phyloP scores from a whole-genome alignment of 2,888 invertebrate species.

The Oscheius myriophilus region DNA sequence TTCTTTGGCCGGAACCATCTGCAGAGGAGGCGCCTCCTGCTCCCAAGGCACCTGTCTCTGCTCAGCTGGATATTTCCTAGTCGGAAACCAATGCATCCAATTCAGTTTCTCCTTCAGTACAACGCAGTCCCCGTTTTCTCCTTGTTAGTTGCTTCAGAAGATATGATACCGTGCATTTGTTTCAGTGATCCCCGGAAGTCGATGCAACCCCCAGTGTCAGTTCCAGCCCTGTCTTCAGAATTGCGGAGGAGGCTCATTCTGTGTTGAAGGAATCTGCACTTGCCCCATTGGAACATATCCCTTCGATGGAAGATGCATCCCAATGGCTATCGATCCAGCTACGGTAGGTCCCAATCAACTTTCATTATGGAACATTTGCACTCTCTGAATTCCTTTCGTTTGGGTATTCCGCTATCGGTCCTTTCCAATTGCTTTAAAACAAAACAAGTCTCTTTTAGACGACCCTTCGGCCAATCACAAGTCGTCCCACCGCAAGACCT shows the following conservation, averaged over 20 bases:
- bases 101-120: slow-evolving; percentile 35
- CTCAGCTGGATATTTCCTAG: slow-evolving; percentile 32
- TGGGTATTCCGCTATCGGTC: too few relatives aligned
- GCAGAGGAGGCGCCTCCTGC: slow-evolving; percentile 49
- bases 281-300: slow-evolving; percentile 56
- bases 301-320: slow-evolving; percentile 36
- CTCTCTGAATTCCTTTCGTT: not conserved
- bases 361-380: not conserved
- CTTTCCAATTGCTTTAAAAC: not conserved
- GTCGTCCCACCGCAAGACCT: slow-evolving; percentile 54
- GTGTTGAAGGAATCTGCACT: slow-evolving; percentile 59
- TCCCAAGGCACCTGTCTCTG: slow-evolving; percentile 42
- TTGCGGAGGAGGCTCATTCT: slow-evolving; percentile 61
- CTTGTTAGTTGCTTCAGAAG: not conserved
- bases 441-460: slow-evolving; percentile 4
- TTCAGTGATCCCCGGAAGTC: slow-evolving; percentile 61
- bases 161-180: not conserved
- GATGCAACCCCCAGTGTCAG: slow-evolving; percentile 61
- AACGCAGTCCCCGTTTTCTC: slow-evolving; percentile 18
- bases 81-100: slow-evolving; percentile 28
- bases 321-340: slow-evolving; percentile 21
- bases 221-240: slow-evolving; percentile 51
- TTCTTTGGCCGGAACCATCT: slow-evolving; percentile 41
- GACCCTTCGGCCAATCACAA: not conserved
- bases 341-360: slow-evolving; percentile 10